Evolutionary conservation across 2,888 invertebrate genomes (phyloP).

Genomic region (Cheilosia vulpina): DNA sequence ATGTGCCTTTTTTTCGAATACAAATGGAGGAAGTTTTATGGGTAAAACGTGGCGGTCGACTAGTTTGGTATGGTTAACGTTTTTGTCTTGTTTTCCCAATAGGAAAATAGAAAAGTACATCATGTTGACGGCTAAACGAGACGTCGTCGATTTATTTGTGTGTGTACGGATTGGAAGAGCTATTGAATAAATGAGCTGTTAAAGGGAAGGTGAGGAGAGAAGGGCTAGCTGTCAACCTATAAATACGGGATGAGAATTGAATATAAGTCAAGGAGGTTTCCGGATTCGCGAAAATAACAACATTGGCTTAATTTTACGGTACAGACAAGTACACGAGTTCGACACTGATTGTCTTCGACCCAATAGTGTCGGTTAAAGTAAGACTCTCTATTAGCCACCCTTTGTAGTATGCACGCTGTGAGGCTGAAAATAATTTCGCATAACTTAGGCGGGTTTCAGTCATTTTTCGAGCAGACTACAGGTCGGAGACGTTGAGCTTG

Average conservation of each 20-base stretch:
- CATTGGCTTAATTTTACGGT: no score
- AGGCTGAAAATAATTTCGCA: no score
- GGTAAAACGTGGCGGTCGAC: conserved; percentile 38
- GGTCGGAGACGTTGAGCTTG: no score
- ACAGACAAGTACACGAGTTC: no score
- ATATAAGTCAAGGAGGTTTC: background rate
- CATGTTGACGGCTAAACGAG: conserved; percentile 25
- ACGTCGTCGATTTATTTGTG: conserved; percentile 37
- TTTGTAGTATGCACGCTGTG: no score
- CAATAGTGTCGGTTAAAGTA: no score
- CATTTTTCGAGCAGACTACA: no score
- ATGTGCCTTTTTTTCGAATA: background rate
- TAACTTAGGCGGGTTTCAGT: no score
- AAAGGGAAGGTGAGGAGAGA: background rate
- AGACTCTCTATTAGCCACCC: no score
- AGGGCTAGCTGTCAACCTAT: background rate
- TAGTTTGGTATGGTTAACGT: conserved; percentile 29
- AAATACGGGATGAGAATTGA: no score
- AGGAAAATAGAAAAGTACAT: conserved; percentile 4
- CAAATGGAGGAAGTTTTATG: conserved; percentile 45
- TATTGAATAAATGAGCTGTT: conserved; percentile 20
- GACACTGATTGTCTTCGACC: no score
- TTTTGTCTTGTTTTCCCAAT: background rate
- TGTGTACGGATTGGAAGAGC: conserved; percentile 27
- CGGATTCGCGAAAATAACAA: background rate